phyloP scores from a whole-genome alignment of 2,888 invertebrate genomes.

The Caenorhabditis uteleia region DNA sequence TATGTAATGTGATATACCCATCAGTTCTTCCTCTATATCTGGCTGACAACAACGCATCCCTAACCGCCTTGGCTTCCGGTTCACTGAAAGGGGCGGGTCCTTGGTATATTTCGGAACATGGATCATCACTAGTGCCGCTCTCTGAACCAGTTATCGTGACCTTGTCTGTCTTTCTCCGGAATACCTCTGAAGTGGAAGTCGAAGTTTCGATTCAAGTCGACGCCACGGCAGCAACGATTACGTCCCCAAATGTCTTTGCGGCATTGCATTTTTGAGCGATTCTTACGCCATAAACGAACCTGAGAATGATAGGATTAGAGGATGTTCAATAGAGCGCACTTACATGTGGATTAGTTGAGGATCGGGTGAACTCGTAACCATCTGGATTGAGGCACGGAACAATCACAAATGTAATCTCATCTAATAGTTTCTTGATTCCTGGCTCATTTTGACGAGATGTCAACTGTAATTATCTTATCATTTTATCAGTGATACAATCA shows the following conservation, averaged over 20 bases:
- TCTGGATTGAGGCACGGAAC: conserved; percentile 67
- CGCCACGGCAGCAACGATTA: conserved; percentile 67
- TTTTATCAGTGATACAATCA: background rate
- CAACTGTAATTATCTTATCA: conserved; percentile 44
- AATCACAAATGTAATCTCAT: conserved; percentile 64
- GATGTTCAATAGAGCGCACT: background rate
- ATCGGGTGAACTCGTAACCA: conserved; percentile 67
- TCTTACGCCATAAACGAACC: conserved; percentile 69
- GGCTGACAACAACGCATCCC: conserved; percentile 61
- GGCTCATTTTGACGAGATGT: conserved; percentile 62
- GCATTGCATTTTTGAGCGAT: conserved; percentile 64
- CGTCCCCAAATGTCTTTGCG: conserved; percentile 61
- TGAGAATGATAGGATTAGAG: conserved; percentile 19
- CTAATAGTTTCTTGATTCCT: conserved; percentile 56
- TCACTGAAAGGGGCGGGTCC: conserved; percentile 68
- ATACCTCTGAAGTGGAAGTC: conserved; percentile 67
- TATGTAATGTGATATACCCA: conserved; percentile 65
- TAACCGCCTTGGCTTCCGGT: conserved; percentile 67
- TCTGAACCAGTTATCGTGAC: conserved; percentile 49
- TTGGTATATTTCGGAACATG: conserved; percentile 69
- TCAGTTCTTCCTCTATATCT: conserved; percentile 64
- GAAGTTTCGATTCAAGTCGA: conserved; percentile 69
- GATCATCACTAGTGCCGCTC: conserved; percentile 66
- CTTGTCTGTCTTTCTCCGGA: background rate
- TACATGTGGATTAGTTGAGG: conserved; percentile 57